phyloP scores from a whole-genome alignment of 2,888 invertebrate genomes.

The Prosapia bicincta region DNA sequence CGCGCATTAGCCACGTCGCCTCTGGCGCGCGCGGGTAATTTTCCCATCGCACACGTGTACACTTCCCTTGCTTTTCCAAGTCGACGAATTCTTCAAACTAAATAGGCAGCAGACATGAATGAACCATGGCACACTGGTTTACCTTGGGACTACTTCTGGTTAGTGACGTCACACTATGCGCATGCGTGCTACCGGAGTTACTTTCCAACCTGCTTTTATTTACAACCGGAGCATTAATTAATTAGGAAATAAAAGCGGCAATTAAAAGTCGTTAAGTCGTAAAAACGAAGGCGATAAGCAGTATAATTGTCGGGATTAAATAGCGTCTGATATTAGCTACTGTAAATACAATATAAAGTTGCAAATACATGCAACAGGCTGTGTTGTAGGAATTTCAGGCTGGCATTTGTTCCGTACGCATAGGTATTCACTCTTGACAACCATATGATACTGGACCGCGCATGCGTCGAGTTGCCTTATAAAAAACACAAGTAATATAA shows the following conservation, averaged over 20 bases:
- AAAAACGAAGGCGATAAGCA: background rate
- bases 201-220: background rate
- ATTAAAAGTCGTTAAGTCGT: background rate
- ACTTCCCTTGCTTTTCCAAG: background rate
- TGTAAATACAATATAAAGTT: too few relatives aligned
- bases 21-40: too few relatives aligned
- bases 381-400: too few relatives aligned
- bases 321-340: too few relatives aligned
- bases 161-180: background rate
- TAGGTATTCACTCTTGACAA: too few relatives aligned
- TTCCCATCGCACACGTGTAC: too few relatives aligned
- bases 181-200: background rate
- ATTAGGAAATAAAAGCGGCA: background rate
- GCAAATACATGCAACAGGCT: too few relatives aligned
- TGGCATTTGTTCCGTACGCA: too few relatives aligned
- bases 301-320: background rate
- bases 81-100: background rate
- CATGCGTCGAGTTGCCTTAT: too few relatives aligned
- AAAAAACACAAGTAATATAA: too few relatives aligned
- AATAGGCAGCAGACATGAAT: background rate
- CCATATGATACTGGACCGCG: too few relatives aligned
- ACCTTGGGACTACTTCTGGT: background rate
- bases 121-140: background rate
- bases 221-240: background rate
- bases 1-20: too few relatives aligned